Evolutionary conservation across 2,797 vertebrate species (phyloP).

Genomic region (Microctenopoma steveboyesi): DNA sequence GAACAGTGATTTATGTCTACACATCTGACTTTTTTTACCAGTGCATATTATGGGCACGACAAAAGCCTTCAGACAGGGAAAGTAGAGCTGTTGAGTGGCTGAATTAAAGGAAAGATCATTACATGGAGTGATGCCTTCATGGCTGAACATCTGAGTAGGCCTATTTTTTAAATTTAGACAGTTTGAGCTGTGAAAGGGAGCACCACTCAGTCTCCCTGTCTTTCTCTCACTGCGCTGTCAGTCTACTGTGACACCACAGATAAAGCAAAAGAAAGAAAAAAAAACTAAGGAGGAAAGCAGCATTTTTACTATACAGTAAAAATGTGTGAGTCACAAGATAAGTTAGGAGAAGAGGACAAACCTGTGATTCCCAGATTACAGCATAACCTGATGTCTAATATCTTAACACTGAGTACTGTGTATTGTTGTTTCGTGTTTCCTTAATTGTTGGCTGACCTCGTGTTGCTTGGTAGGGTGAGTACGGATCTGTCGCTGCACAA

Average conservation of each 20-base stretch:
- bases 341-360: too few relatives aligned
- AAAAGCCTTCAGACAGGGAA: background rate
- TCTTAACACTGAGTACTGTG: too few relatives aligned
- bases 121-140: background rate
- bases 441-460: too few relatives aligned
- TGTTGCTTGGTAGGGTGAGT: too few relatives aligned
- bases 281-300: background rate
- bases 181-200: background rate
- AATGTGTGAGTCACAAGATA: too few relatives aligned
- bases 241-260: background rate
- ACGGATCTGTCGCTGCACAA: too few relatives aligned
- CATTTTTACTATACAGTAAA: background rate
- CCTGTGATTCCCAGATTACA: background rate
- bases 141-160: background rate
- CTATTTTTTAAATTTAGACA: background rate
- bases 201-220: background rate
- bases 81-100: background rate
- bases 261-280: background rate
- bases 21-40: too few relatives aligned
- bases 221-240: background rate
- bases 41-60: too few relatives aligned
- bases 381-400: too few relatives aligned
- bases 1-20: background rate
- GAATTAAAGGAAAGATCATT: background rate
- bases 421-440: too few relatives aligned